phyloP scores from a whole-genome alignment of 2,113 vertebrate genomes.

The Odontesthes bonariensis region DNA sequence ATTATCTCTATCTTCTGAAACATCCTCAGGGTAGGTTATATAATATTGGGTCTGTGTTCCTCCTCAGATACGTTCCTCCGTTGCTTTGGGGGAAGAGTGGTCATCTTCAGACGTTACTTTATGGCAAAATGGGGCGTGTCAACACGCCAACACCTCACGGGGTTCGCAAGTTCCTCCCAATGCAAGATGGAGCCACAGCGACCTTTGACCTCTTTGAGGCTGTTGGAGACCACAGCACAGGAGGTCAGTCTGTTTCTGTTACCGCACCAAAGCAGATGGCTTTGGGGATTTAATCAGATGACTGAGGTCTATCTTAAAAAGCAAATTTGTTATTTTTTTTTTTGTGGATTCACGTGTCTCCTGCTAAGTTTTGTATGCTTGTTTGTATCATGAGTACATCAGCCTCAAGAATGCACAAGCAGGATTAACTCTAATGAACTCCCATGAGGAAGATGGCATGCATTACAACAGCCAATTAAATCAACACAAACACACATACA shows the following conservation, averaged over 20 bases:
- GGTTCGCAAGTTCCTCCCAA: conserved; percentile 90
- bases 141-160: conserved; percentile 90
- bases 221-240: conserved; percentile 86
- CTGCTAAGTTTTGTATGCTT: conserved; percentile 11
- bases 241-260: conserved; percentile 83
- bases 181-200: conserved; percentile 94
- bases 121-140: conserved; percentile 95
- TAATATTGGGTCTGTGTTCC: conserved; percentile 26
- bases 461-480: conserved; percentile 38
- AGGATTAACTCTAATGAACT: conserved; percentile 44
- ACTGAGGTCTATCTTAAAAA: background rate
- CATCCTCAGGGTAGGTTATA: conserved; percentile 11
- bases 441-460: conserved; percentile 13
- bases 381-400: conserved; percentile 1
- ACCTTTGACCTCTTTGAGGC: conserved; percentile 97
- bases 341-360: background rate
- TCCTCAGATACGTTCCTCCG: conserved; percentile 91
- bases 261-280: background rate
- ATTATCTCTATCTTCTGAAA: conserved; percentile 6
- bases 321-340: background rate
- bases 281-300: background rate
- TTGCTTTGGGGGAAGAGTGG: conserved; percentile 97
- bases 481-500: conserved; percentile 3
- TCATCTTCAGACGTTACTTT: conserved; percentile 94
- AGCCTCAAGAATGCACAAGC: conserved; percentile 8